Conservation (phyloP, 64 coral and sea anemone genomes). For the Acropora yongei region DNA sequence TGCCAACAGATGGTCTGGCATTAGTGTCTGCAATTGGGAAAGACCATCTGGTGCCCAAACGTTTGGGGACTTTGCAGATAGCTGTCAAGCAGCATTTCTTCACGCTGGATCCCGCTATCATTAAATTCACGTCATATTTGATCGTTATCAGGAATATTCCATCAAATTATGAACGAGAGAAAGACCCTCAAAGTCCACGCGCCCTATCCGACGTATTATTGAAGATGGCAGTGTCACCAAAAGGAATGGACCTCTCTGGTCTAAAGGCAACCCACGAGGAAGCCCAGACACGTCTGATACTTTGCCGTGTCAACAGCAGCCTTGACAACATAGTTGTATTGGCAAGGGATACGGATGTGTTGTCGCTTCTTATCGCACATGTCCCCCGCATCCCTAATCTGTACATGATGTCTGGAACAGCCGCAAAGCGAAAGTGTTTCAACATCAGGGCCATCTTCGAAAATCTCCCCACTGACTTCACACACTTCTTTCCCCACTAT, state of each 20-base stretch:
- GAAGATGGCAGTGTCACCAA: slow-evolving; percentile 2
- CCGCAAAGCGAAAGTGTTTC: too few relatives aligned
- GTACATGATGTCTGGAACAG: slow-evolving; percentile 64
- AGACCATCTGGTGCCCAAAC: slow-evolving; percentile 64
- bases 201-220: slow-evolving; percentile 58
- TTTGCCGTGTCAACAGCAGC: slow-evolving; percentile 3
- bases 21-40: slow-evolving; percentile 53
- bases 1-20: slow-evolving; percentile 76
- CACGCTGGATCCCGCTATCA: not conserved
- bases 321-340: slow-evolving; percentile 72
- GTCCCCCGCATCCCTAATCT: slow-evolving; percentile 53
- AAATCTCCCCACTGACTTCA: slow-evolving; percentile 5
- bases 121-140: slow-evolving; percentile 10
- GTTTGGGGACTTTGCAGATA: slow-evolving; percentile 52
- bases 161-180: slow-evolving; percentile 75
- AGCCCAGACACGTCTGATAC: too few relatives aligned
- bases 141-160: slow-evolving; percentile 54
- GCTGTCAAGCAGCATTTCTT: slow-evolving; percentile 27
- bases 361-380: slow-evolving; percentile 70
- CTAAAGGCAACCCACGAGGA: too few relatives aligned
- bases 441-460: slow-evolving; percentile 45
- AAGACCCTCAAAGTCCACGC: slow-evolving; percentile 8
- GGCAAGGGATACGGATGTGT: slow-evolving; percentile 73
- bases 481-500: not conserved
- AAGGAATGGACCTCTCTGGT: too few relatives aligned